phyloP scores from a whole-genome alignment of 2,797 vertebrate species.

The Lacerta bilineata region DNA sequence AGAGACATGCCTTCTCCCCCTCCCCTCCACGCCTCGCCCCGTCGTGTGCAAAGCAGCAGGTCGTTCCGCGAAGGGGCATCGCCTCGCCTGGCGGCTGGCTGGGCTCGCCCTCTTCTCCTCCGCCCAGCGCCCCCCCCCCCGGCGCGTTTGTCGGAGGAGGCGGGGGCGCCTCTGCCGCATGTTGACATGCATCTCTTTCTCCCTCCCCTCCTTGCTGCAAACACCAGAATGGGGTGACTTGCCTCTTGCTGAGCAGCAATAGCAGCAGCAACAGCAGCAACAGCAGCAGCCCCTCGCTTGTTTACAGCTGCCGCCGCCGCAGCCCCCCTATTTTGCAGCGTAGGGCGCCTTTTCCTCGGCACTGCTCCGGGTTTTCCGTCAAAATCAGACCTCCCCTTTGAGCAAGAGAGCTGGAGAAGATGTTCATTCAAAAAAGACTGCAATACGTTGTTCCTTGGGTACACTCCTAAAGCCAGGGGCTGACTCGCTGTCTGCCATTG shows the following conservation, averaged over 20 bases:
- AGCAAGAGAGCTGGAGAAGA: not conserved
- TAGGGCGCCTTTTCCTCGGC: not conserved
- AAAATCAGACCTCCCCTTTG: not conserved
- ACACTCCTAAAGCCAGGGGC: not conserved
- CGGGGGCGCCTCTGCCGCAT: constrained; percentile 18
- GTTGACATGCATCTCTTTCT: not conserved
- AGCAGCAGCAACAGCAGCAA: not conserved
- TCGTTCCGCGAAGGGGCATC: not conserved
- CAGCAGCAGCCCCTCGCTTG: not conserved
- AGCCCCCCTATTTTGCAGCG: not conserved
- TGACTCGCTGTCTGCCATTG: not conserved
- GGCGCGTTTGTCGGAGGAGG: not conserved
- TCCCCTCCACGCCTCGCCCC: not conserved
- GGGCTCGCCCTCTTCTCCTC: not conserved
- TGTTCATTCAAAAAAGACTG: not conserved
- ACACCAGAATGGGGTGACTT: not conserved
- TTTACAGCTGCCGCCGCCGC: not conserved
- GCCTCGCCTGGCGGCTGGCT: not conserved
- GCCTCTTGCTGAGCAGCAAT: not conserved
- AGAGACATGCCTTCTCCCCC: not conserved
- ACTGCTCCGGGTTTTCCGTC: not conserved
- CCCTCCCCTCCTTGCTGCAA: not conserved
- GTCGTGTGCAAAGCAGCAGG: not conserved
- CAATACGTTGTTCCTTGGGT: not conserved
- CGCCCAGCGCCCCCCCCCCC: not conserved